Evolutionary conservation across 64 coral and sea anemone genomes (phyloP).

Genomic region (Pachyseris speciosa): DNA sequence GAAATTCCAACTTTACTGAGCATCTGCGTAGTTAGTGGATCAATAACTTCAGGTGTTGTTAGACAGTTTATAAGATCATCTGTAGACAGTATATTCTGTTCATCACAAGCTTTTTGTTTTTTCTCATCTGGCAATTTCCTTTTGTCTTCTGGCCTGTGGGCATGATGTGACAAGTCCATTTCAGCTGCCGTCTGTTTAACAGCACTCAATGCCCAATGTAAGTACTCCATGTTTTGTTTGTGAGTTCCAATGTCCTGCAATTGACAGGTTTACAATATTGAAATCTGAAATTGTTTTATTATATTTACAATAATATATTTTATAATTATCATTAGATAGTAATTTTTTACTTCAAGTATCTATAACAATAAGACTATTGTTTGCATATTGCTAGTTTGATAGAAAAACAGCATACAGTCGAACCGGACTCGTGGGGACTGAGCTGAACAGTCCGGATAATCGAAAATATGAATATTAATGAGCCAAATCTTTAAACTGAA

Average conservation of each 20-base stretch:
- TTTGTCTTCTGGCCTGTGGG: not conserved
- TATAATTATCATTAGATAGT: too few species aligned
- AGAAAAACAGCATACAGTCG: too few species aligned
- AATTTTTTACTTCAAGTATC: too few species aligned
- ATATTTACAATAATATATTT: too few species aligned
- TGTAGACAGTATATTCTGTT: not conserved
- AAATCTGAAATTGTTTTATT: too few species aligned
- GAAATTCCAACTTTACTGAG: conserved; percentile 19
- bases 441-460: too few species aligned
- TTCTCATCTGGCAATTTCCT: not conserved
- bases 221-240: conserved; percentile 59
- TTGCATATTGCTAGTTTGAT: too few species aligned
- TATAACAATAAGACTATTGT: too few species aligned
- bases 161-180: not conserved
- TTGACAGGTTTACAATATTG: not conserved
- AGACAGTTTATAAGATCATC: conserved; percentile 73
- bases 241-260: conserved; percentile 61
- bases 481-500: too few species aligned
- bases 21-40: conserved; percentile 36
- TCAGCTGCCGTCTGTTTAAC: not conserved
- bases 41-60: conserved; percentile 56
- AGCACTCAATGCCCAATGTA: conserved; percentile 39
- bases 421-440: too few species aligned
- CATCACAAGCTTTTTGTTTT: not conserved
- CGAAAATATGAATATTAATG: too few species aligned